Conservation (phyloP, 2,113 vertebrate genomes). For the Apodemus sylvaticus region DNA sequence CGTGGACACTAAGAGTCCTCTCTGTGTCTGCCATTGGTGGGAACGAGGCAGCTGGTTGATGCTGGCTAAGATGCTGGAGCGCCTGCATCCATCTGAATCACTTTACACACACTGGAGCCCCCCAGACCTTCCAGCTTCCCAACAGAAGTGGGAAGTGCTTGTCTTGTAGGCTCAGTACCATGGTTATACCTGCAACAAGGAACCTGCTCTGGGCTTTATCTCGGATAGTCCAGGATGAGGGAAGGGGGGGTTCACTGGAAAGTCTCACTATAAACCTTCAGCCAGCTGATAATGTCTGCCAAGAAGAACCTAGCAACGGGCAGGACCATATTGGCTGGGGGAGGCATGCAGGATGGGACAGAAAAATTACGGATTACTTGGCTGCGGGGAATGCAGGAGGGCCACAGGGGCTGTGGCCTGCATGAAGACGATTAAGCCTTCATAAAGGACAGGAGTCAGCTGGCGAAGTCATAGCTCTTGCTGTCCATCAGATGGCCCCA, state of each 20-base stretch:
- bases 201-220: too few species aligned
- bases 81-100: background rate
- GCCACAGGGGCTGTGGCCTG: background rate
- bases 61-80: background rate
- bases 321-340: background rate
- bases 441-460: constrained; percentile 13
- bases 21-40: background rate
- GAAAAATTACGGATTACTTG: background rate
- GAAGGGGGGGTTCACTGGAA: background rate
- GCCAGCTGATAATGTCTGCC: background rate
- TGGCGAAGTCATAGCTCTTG: background rate
- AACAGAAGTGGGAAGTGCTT: background rate
- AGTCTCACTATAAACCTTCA: too few species aligned
- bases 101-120: background rate
- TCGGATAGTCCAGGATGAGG: background rate
- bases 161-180: background rate
- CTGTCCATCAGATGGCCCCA: constrained; percentile 43
- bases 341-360: background rate
- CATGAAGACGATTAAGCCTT: background rate
- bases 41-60: background rate
- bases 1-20: background rate
- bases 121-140: background rate
- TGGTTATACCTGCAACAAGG: too few species aligned
- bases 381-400: background rate
- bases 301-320: background rate